Conservation (phyloP, 2,888 invertebrate species). For the Entomobrya proxima region DNA sequence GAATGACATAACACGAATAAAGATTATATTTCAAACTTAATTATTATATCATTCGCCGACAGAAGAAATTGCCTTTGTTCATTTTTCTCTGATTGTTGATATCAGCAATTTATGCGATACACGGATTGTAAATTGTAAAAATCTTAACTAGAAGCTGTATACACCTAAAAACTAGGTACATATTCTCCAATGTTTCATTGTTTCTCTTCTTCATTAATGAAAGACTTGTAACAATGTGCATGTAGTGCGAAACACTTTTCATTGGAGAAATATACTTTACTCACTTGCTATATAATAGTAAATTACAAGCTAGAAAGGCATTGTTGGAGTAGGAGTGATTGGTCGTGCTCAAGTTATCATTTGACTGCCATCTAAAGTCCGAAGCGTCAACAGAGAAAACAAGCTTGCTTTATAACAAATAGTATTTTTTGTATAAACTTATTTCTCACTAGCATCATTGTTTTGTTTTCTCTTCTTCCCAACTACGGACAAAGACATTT, state of each 20-base stretch:
- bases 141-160: too few species aligned
- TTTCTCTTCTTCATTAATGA: too few species aligned
- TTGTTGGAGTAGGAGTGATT: neutral
- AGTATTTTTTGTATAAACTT: too few species aligned
- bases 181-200: too few species aligned
- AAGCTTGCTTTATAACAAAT: neutral
- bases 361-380: slow-evolving; percentile 21
- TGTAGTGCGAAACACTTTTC: too few species aligned
- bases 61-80: neutral
- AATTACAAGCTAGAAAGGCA: too few species aligned
- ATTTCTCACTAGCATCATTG: neutral
- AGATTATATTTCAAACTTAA: neutral
- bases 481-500: neutral
- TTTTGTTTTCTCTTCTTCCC: neutral
- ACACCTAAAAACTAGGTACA: too few species aligned
- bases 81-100: neutral
- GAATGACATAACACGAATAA: neutral
- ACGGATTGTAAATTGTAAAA: too few species aligned
- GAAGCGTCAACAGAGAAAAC: neutral
- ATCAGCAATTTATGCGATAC: too few species aligned
- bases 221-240: too few species aligned
- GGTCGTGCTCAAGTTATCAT: neutral
- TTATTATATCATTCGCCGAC: slow-evolving; percentile 22
- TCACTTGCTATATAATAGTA: too few species aligned
- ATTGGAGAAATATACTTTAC: too few species aligned